Evolutionary conservation across 2,888 invertebrate genomes (phyloP).

Genomic region (Beris chalybata): DNA sequence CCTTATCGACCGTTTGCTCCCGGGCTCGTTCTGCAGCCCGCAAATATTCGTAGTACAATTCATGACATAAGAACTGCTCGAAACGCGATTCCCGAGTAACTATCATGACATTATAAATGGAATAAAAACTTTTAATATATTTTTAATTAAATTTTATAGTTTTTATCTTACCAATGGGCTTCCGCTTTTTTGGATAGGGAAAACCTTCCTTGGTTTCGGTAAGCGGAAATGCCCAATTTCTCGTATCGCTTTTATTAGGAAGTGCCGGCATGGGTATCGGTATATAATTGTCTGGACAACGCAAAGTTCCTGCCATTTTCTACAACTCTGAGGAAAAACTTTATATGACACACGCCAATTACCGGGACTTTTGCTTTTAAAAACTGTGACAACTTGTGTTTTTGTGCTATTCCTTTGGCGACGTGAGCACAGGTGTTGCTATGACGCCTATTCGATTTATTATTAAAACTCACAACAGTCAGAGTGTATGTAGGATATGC

Average conservation of each 20-base stretch:
- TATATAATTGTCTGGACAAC: conserved; percentile 19
- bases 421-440: too few species aligned
- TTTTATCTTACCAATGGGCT: conserved; percentile 12
- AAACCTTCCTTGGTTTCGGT: conserved; percentile 6
- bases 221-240: conserved; percentile 16
- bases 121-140: too few species aligned
- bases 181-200: conserved; percentile 6
- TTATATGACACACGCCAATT: too few species aligned
- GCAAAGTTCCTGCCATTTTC: conserved; percentile 8
- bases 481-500: too few species aligned
- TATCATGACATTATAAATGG: not conserved
- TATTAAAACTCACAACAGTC: too few species aligned
- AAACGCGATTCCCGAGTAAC: conserved; percentile 44
- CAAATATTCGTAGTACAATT: conserved; percentile 50
- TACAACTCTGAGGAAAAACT: too few species aligned
- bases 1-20: conserved; percentile 9
- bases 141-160: too few species aligned
- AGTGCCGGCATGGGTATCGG: not conserved
- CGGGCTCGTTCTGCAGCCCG: conserved; percentile 43
- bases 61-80: conserved; percentile 52
- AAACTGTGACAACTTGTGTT: too few species aligned
- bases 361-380: too few species aligned
- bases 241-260: conserved; percentile 3
- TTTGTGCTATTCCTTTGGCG: too few species aligned
- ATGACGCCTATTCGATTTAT: too few species aligned